Evolutionary conservation across 1,140 invertebrate genomes (phyloP).

Genomic region (Drosophila littoralis): DNA sequence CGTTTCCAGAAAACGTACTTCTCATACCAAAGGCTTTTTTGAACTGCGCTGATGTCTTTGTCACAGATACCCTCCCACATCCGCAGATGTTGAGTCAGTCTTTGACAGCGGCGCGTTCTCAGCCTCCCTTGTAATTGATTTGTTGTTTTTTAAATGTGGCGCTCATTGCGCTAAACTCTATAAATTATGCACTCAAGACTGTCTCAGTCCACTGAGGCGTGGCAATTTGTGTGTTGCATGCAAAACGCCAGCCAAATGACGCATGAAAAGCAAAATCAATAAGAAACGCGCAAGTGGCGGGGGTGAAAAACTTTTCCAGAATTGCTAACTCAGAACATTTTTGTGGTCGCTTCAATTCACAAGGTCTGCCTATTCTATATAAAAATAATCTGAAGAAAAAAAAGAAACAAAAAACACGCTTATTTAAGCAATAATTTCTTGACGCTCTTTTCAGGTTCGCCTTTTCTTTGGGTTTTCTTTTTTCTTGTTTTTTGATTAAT

Average conservation of each 20-base stretch:
- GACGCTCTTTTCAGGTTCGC: constrained; percentile 52
- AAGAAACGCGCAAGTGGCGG: constrained; percentile 35
- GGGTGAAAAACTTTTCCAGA: constrained; percentile 43
- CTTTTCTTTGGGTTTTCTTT: constrained; percentile 13
- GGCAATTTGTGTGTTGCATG: constrained; percentile 42
- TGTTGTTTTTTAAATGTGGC: constrained; percentile 57
- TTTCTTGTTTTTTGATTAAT: constrained; percentile 78
- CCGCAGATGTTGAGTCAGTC: not conserved
- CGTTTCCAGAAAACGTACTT: too few species aligned
- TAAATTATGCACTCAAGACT: constrained; percentile 58
- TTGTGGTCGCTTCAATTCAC: constrained; percentile 74
- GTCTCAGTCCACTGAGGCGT: constrained; percentile 35
- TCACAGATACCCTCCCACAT: not conserved
- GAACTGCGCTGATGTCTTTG: not conserved
- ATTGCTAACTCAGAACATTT: constrained; percentile 67
- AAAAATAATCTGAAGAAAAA: not conserved
- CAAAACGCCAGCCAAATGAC: constrained; percentile 67
- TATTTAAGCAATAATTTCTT: constrained; percentile 81
- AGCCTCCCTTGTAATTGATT: constrained; percentile 50
- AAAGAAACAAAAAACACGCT: constrained; percentile 55
- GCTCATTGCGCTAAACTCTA: constrained; percentile 31
- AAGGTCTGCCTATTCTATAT: constrained; percentile 28
- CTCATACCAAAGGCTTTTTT: too few species aligned
- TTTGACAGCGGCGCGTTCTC: constrained; percentile 3
- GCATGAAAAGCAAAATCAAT: constrained; percentile 77